A percentile compares a stretch with the other conserved stretches of the same genome.
These are phyloP conservation scores for Gobiocypris rarus DNA, from an alignment of 2,113 vertebrate genomes.

Conservation along the genomic window DNA sequence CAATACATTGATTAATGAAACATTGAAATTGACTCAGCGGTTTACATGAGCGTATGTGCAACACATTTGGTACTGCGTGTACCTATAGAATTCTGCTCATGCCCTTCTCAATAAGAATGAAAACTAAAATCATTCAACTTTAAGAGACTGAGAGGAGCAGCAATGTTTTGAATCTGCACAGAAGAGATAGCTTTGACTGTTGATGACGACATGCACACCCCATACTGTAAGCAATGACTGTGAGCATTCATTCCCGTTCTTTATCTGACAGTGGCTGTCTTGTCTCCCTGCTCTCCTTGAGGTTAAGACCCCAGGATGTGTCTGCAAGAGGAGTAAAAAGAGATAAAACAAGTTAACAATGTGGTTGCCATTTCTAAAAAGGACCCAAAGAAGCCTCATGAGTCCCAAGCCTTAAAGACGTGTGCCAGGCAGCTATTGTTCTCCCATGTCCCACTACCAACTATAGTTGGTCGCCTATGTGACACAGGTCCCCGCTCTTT, in stretches of 20 bases:
- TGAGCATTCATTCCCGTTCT: constrained; percentile 9
- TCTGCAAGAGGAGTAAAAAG: constrained; percentile 24
- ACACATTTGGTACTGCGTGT: too few species aligned
- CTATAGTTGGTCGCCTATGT: constrained; percentile 33
- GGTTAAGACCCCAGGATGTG: constrained; percentile 48
- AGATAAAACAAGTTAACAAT: constrained; percentile 54
- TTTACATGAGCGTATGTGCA: too few species aligned
- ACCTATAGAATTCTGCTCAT: too few species aligned
- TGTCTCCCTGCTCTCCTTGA: constrained; percentile 44
- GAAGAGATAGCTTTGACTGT: constrained; percentile 55
- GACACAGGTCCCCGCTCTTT: background rate
- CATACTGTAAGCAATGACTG: background rate
- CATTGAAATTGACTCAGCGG: too few species aligned
- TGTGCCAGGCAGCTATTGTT: constrained; percentile 37
- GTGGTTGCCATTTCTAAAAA: constrained; percentile 46
- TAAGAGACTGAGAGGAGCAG: constrained; percentile 10
- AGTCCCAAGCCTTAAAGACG: background rate
- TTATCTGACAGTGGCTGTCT: constrained; percentile 46
- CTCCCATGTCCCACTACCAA: background rate
- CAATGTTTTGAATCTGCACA: constrained; percentile 49
- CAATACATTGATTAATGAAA: too few species aligned
- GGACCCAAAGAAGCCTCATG: constrained; percentile 27
- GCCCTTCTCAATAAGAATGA: too few species aligned
- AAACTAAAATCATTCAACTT: too few species aligned
- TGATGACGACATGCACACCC: background rate